Base-by-base conservation (phyloP, 1,140 invertebrate species). In the Pollicipes pollicipes region DNA sequence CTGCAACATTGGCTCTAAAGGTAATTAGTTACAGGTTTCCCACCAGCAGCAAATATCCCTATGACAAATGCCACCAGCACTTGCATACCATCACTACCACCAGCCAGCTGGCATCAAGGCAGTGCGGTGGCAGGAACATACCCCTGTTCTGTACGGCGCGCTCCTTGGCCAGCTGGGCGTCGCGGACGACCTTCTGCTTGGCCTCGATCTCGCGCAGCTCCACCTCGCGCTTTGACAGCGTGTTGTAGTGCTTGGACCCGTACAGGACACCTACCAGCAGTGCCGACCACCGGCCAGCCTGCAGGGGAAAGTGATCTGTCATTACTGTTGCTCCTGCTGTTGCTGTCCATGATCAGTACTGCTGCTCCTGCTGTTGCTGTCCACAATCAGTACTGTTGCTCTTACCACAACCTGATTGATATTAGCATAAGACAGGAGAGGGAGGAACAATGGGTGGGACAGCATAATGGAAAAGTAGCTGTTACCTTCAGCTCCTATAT, bases 261-360 rank as follows among this genome's bases (percentile, higher is more conserved):
- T 75, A 77, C n/a, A 75, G 21, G 27, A 77, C 45, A 6, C 76
- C 76, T 2, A 71, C 30, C 28, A 76, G 24, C n/a, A 77, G 72
- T 29, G 75, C 76, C 58, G 72, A 66, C 74, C 74, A 77, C 35
- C 76, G 72, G 30, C 74, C 75, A 74, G 75, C 74, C 76, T 77
- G 69, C 24, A 73, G 3, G n/a, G n/a, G n/a, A n/a, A n/a, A n/a
- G n/a, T n/a, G n/a, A n/a, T n/a, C n/a, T n/a, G n/a, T n/a, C n/a
- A n/a, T n/a, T n/a, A n/a, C n/a, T n/a, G n/a, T n/a, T n/a, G n/a
- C n/a, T n/a, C n/a, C n/a, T n/a, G n/a, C n/a, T n/a, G n/a, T n/a
- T n/a, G n/a, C n/a, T n/a, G n/a, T n/a, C n/a, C n/a, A n/a, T n/a
- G n/a, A n/a, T n/a, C n/a, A n/a, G n/a, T n/a, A n/a, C n/a, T n/a